Evolutionary conservation across 2,113 vertebrate species (phyloP), one percentile per base, ranked within the genome.

Genomic region (Ardeotis arabs): DNA sequence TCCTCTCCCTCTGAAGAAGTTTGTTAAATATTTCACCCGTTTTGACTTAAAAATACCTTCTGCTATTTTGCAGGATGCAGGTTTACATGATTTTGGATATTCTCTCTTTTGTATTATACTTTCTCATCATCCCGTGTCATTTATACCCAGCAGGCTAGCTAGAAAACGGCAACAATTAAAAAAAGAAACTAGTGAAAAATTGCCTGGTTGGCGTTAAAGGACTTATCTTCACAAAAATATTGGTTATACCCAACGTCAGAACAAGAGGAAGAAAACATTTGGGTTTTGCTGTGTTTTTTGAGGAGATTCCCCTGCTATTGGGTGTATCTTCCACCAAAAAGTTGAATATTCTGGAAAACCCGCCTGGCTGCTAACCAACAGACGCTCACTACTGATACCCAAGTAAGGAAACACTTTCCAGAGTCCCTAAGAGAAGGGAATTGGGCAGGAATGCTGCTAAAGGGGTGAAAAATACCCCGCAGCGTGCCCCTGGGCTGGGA

Each of bases 1-100:
- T 82, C 52, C 49, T 45, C 72, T 93, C 94, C 60, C 92, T 96
- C 67, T 45, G 5, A 95, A 97, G 90, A 37, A 96, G 83, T 78
- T 97, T 90, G 88, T 85, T 97, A 90, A 31, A 91, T 96, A 50
- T 97, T 97, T 96, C 97, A 96, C 94, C 95, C 69, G 2, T 90
- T 93, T 96, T 77, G 62, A 89, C 77, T 91, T 68, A 9, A 39
- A 89, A 93, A 87, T 45, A 33, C 24, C 47, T 95, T 2, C 33
- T 84, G 82, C 50, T 66, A 7, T 17, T 91, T 31, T 20, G 52
- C 2, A 27, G 21, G 50, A 13, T 13, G 60, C 49, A 35, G 41
- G 41, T 52, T 75, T 76, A 11, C 23, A 0, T 45, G 60, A 1
- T 69, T 58, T 20, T 0, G 17, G 89, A 0, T 31, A 0, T 49